Evolutionary conservation across 1,140 invertebrate genomes (phyloP).

Genomic region (Micrasema longulum): DNA sequence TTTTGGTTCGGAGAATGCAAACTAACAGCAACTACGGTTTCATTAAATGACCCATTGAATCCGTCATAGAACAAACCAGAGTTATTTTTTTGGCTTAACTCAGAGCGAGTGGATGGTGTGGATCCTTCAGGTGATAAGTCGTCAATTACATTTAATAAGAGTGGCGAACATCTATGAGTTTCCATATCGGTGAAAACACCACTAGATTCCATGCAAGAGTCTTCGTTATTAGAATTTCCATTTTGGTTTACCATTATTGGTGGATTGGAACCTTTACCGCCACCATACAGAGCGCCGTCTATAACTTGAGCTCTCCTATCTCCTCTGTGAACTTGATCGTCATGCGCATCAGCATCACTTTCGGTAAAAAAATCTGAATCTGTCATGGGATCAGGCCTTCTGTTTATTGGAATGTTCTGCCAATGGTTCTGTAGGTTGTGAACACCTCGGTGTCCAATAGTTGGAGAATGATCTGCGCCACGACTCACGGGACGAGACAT

Average conservation of each 20-base stretch:
- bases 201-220: slow-evolving; percentile 85
- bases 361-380: slow-evolving; percentile 91
- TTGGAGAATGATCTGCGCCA: slow-evolving; percentile 76
- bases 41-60: slow-evolving; percentile 45
- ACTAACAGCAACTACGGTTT: slow-evolving; percentile 42
- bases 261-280: slow-evolving; percentile 68
- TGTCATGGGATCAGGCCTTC: slow-evolving; percentile 84
- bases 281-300: slow-evolving; percentile 84
- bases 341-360: slow-evolving; percentile 84
- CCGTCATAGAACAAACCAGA: slow-evolving; percentile 46
- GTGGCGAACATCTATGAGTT: slow-evolving; percentile 69
- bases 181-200: slow-evolving; percentile 88
- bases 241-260: slow-evolving; percentile 67
- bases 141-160: slow-evolving; percentile 66
- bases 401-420: slow-evolving; percentile 67
- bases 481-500: slow-evolving; percentile 83
- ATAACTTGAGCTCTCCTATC: slow-evolving; percentile 83
- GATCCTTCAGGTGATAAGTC: slow-evolving; percentile 72
- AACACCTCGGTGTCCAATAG: slow-evolving; percentile 62
- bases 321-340: slow-evolving; percentile 76
- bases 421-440: slow-evolving; percentile 66
- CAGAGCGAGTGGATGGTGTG: slow-evolving; percentile 65
- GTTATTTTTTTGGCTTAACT: slow-evolving; percentile 55
- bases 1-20: slow-evolving; percentile 12
- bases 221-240: slow-evolving; percentile 62